Evolutionary conservation across 2,113 vertebrate genomes (phyloP).

Genomic region (Odocoileus virginianus): DNA sequence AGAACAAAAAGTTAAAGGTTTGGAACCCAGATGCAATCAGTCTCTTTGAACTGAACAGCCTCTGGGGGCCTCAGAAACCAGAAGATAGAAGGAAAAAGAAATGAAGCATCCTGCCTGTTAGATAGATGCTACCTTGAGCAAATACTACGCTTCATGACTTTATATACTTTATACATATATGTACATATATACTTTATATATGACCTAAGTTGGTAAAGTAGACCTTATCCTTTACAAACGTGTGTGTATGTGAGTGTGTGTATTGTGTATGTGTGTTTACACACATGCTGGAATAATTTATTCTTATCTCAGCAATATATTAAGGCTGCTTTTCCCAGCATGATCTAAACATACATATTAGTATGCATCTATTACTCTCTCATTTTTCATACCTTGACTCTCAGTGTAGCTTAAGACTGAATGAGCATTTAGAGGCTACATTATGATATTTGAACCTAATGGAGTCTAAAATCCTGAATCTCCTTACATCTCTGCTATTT

Average conservation of each 20-base stretch:
- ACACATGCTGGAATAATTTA: neutral
- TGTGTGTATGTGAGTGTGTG: neutral
- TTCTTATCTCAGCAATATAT: neutral
- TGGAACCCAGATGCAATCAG: neutral
- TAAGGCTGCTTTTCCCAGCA: neutral
- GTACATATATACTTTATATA: neutral
- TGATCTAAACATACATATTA: neutral
- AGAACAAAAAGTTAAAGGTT: neutral
- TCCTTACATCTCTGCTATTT: neutral
- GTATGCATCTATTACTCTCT: neutral
- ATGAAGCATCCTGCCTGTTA: neutral
- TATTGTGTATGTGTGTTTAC: neutral
- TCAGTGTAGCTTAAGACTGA: neutral
- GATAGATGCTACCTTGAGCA: neutral
- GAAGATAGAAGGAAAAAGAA: neutral
- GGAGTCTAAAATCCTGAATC: neutral
- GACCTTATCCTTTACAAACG: neutral
- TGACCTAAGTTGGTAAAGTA: neutral
- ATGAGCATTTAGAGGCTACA: neutral
- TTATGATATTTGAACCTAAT: neutral
- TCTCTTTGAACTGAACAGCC: neutral
- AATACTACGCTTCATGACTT: neutral
- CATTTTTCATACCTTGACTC: neutral
- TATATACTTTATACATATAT: neutral
- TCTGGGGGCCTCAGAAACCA: neutral